Evolutionary conservation across 2,113 vertebrate species (phyloP), one percentile per base, ranked within the genome.

Genomic region (Phalacrocorax carbo): DNA sequence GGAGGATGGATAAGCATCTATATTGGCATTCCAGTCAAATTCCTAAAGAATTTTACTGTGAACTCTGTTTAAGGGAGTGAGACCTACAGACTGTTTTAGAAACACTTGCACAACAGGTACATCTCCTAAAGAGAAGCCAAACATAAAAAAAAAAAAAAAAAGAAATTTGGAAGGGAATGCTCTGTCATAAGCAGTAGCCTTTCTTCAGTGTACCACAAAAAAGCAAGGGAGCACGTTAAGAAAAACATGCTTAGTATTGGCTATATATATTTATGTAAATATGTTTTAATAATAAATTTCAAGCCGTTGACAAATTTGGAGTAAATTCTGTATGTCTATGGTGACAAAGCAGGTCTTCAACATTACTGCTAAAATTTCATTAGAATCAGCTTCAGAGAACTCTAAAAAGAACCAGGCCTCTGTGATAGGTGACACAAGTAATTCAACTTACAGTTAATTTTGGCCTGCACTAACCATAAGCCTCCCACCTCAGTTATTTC

Each of bases 171-270:
- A 42, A 65, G 10, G 13, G 13, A 46, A 62, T 69, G 8, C 6
- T n/a, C 38, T 46, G 2, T n/a, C 23, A 11, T 32, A 52, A 70
- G 18, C 2, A 0, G 18, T 17, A 66, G 1, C 7, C 12, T 51
- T 83, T 38, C 21, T 64, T 84, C n/a, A 46, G 11, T 44, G 42
- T 5, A 52, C 13, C 23, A 44, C 32, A 75, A 75, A 79, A 88
- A 21, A 51, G 11, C 7, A 73, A 54, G 19, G 26, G 14, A 68
- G 14, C 2, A 30, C 8, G 40, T 17, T 66, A 32, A 57, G 16
- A 42, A 80, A 88, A 60, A 76, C 8, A 34, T 51, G 13, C 5
- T 61, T 71, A 21, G 13, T 40, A 65, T 44, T 61, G 4, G 0
- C 1, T 36, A 42, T 10, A 32, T 51, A 29, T 75, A 30, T 48